Percentiles rank a stretch among this genome's conserved stretches.
Conservation (phyloP, 2,113 vertebrate species). For the Syngnathus scovelli region DNA sequence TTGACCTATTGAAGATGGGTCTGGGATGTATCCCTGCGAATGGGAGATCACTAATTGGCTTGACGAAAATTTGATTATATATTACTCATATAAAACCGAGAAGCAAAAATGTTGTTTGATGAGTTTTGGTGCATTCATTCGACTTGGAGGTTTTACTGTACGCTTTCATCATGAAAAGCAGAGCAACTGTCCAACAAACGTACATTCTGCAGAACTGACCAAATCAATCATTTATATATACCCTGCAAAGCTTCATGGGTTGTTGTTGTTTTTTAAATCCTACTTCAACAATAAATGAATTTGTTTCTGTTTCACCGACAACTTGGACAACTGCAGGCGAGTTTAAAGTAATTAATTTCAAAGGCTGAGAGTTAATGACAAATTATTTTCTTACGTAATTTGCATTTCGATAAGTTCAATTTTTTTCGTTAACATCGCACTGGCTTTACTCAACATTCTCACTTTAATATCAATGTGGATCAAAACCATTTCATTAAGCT, state of each 20-base stretch:
- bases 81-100: background rate
- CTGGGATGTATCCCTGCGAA: background rate
- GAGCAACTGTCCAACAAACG: slow-evolving; percentile 32
- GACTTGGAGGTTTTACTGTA: background rate
- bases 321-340: slow-evolving; percentile 58
- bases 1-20: no score
- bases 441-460: slow-evolving; percentile 43
- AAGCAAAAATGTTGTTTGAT: background rate
- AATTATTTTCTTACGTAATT: slow-evolving; percentile 50
- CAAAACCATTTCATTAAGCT: slow-evolving; percentile 71
- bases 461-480: slow-evolving; percentile 64
- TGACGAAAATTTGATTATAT: background rate
- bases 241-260: slow-evolving; percentile 48
- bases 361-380: slow-evolving; percentile 51
- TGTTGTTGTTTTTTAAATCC: slow-evolving; percentile 26
- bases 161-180: slow-evolving; percentile 23
- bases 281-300: slow-evolving; percentile 44
- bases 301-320: slow-evolving; percentile 31
- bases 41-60: background rate
- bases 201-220: slow-evolving; percentile 30
- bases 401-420: slow-evolving; percentile 65
- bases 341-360: slow-evolving; percentile 62
- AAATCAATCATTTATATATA: slow-evolving; percentile 52
- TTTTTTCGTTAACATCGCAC: slow-evolving; percentile 15
- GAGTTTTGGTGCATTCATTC: background rate